These are phyloP conservation scores for Drosophila nigritarsus DNA, from an alignment of 2,888 invertebrate genomes.

Conservation along the genomic window DNA sequence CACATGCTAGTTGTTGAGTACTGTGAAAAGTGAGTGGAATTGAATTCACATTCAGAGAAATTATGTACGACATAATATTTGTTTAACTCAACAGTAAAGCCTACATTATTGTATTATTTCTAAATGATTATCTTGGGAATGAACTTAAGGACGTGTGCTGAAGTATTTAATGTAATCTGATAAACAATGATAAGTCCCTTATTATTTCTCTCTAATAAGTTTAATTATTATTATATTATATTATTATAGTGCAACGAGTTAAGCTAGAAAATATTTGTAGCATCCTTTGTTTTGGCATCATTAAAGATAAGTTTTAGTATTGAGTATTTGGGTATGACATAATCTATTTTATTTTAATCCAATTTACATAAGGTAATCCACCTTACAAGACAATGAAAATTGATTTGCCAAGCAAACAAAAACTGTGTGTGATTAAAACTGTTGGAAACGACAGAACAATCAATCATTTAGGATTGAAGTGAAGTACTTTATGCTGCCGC, in stretches of 20 bases:
- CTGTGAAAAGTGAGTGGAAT: background rate
- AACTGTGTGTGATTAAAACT: background rate
- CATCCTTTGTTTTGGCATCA: background rate
- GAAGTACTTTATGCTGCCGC: background rate
- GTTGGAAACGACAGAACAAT: constrained; percentile 6
- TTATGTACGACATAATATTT: background rate
- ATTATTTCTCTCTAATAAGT: no score
- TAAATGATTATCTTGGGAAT: background rate
- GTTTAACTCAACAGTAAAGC: background rate
- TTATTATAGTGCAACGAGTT: background rate
- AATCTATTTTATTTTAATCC: background rate
- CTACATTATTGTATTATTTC: background rate
- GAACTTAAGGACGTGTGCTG: background rate
- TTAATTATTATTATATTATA: background rate
- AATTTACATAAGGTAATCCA: background rate
- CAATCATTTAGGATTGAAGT: constrained; percentile 22
- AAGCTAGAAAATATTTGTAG: background rate
- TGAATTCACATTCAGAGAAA: background rate
- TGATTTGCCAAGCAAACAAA: background rate
- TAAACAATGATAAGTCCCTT: background rate
- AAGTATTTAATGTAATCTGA: background rate
- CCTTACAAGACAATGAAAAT: background rate
- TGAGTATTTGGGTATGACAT: background rate
- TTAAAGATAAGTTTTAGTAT: background rate
- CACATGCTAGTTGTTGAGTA: background rate